Base-by-base conservation (phyloP, 2,113 vertebrate genomes). In the Gila orcuttii region DNA sequence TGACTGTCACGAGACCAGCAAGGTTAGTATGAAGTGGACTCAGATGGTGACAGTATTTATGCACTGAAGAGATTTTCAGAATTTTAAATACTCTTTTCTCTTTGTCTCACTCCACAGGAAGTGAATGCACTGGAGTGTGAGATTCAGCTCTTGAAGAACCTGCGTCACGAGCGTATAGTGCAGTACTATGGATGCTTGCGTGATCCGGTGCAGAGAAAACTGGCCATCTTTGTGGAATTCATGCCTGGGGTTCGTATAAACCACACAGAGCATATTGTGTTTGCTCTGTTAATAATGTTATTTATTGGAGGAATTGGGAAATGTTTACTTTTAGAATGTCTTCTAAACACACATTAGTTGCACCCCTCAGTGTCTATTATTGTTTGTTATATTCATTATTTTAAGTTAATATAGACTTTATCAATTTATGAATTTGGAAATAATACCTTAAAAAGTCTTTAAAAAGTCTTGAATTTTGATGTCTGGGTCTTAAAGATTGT, bases 91-190 rank as follows among this genome's bases (percentile, higher is more conserved):
- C 42, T 42, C 42, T 3, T 52, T 33, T 71, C 59, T 11, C 39
- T 5, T 36, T 47, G 8, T 33, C 55, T 91, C 74, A 52, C 77
- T 2, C 73, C 90, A 4, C 74, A 98, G 97, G 97, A 97, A 89
- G 97, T 98, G 90, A 97, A 96, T 12, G 97, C 97, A 81, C 93
- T 98, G 9, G 97, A 98, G 93, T 97, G 97, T 91, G 97, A 98
- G 95, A 97, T 98, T 75, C 97, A 98, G 94, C 94, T 98, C 88
- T 90, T 97, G 91, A 98, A 97, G 93, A 97, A 97, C 59, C 95
- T 97, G 73, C 95, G 92, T 10, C 97, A 98, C 0, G 96, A 98
- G 69, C 94, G 97, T 73, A 98, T 98, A 0, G 97, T 98, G 62
- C 97, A 98, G 93, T 98, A 98, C 92, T 97, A 97, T 0, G 97